phyloP scores from a whole-genome alignment of 2,888 invertebrate genomes.

The Nomada goodeniana region DNA sequence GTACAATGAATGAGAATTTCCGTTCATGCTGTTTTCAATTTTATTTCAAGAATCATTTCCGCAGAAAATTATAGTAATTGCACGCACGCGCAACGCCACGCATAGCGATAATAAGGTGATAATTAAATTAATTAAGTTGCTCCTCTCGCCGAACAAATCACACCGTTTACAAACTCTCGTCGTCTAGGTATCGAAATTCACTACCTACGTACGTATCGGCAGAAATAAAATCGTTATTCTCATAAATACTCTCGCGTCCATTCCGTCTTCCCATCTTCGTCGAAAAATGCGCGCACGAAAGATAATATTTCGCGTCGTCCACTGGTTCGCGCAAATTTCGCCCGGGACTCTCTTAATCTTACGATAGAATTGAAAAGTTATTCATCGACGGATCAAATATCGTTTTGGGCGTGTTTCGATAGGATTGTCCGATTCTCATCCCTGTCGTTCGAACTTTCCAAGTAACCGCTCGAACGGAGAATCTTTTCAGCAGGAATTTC shows the following conservation, averaged over 20 bases:
- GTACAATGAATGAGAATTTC: not conserved
- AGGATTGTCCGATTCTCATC: slow-evolving; percentile 47
- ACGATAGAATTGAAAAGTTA: slow-evolving; percentile 1
- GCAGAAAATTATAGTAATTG: slow-evolving; percentile 66
- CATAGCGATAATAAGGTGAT: slow-evolving; percentile 59
- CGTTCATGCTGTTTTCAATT: slow-evolving; percentile 49
- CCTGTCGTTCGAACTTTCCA: slow-evolving; percentile 53
- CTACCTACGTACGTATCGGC: slow-evolving; percentile 40
- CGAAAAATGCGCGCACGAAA: slow-evolving; percentile 10
- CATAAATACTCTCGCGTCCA: not conserved
- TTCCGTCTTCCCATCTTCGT: not conserved
- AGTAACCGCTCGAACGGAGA: slow-evolving; percentile 3
- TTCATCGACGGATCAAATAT: slow-evolving; percentile 45
- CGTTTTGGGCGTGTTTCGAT: slow-evolving; percentile 51
- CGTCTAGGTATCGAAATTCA: slow-evolving; percentile 45
- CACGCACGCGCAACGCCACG: slow-evolving; percentile 43
- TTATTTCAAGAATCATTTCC: slow-evolving; percentile 69
- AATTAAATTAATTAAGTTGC: slow-evolving; percentile 66
- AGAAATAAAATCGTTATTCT: slow-evolving; percentile 38
- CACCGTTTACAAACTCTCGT: slow-evolving; percentile 54
- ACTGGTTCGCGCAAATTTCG: slow-evolving; percentile 6
- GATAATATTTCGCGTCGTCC: slow-evolving; percentile 1
- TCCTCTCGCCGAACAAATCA: slow-evolving; percentile 58
- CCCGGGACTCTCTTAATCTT: slow-evolving; percentile 7
- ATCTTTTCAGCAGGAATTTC: slow-evolving; percentile 15